phyloP scores from a whole-genome alignment of 1,140 invertebrate genomes.

The Drosophila mauritiana region DNA sequence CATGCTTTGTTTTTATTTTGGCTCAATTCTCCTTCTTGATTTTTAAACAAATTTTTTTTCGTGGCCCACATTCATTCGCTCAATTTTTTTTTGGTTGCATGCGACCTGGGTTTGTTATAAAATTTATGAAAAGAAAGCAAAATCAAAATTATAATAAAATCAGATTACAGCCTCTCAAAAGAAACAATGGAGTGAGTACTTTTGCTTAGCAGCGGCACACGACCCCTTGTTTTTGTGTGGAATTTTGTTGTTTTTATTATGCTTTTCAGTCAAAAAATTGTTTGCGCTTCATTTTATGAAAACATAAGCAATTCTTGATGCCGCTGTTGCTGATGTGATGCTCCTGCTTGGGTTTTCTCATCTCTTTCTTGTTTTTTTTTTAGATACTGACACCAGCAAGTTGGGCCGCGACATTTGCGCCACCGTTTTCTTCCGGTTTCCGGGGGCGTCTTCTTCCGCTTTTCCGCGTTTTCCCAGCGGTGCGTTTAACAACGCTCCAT shows the following conservation, averaged over 20 bases:
- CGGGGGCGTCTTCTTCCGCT: slow-evolving; percentile 20
- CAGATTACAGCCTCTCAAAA: slow-evolving; percentile 70
- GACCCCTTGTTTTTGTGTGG: slow-evolving; percentile 33
- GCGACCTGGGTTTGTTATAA: slow-evolving; percentile 71
- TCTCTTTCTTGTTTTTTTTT: background rate
- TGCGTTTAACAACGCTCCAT: slow-evolving; percentile 80
- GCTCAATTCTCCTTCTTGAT: slow-evolving; percentile 50
- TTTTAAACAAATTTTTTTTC: slow-evolving; percentile 35
- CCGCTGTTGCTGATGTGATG: slow-evolving; percentile 34
- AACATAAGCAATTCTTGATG: slow-evolving; percentile 80
- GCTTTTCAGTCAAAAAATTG: slow-evolving; percentile 79
- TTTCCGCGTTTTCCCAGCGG: slow-evolving; percentile 62
- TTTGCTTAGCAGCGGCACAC: slow-evolving; percentile 26
- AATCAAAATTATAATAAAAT: slow-evolving; percentile 83
- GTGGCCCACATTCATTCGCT: slow-evolving; percentile 31
- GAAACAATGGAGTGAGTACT: slow-evolving; percentile 14
- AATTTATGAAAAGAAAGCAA: slow-evolving; percentile 83
- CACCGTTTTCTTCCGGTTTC: slow-evolving; percentile 28
- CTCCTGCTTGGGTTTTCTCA: background rate
- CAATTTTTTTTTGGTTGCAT: slow-evolving; percentile 22
- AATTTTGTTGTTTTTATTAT: slow-evolving; percentile 69
- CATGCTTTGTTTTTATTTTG: slow-evolving; percentile 58
- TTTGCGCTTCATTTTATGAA: slow-evolving; percentile 82
- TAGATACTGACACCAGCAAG: slow-evolving; percentile 74
- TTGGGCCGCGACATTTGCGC: slow-evolving; percentile 50